Base-by-base conservation (phyloP, 2,797 vertebrate genomes). In the Microctenopoma stevenorrisi region DNA sequence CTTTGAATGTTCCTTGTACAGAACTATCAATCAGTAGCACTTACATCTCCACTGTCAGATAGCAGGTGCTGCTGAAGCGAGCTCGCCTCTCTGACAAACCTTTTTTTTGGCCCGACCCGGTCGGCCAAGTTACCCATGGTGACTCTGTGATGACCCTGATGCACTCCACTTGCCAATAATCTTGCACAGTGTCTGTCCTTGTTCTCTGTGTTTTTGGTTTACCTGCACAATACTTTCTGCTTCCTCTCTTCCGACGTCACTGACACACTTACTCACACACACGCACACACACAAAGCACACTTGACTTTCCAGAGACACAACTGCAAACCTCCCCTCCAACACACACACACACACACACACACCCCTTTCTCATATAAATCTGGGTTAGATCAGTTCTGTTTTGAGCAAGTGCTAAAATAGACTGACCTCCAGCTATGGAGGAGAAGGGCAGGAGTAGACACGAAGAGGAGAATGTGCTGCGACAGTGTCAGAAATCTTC, bases 101-200 rank as follows among this genome's bases (percentile, higher is more conserved):
- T 78, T 57, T 81, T 91, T 84, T 87, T 92, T 73, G 86, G 77
- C 79, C 88, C 87, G 22, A 89, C 78, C 57, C 93, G 90, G 84
- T 93, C 90, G 2, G 88, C 79, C 78, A 94, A 64, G 88, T 94
- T 94, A 54, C 93, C 94, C 94, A 94, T 94, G 77, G 74, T 58
- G 80, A 69, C 64, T 76, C 61, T 59, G 52, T 8, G 58, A 56
- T 72, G 84, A 87, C 65, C 84, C 78, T 22, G 70, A 74, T 56
- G 68, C 63, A 48, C 66, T 79, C 75, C 40, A 7, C 56, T n/a
- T 49, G 47, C 64, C 80, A 79, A 16, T 55, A 62, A 64, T 72
- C 68, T 79, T 56, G 54, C 1, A 43, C 65, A 40, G 67, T 12
- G 48, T 70, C 64, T 53, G 48, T 82, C 43, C 64, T 67, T 16